A percentile compares a stretch with the other conserved stretches of the same genome.
phyloP scores from a whole-genome alignment of 2,888 invertebrate species.

The Lycaena phlaeas region DNA sequence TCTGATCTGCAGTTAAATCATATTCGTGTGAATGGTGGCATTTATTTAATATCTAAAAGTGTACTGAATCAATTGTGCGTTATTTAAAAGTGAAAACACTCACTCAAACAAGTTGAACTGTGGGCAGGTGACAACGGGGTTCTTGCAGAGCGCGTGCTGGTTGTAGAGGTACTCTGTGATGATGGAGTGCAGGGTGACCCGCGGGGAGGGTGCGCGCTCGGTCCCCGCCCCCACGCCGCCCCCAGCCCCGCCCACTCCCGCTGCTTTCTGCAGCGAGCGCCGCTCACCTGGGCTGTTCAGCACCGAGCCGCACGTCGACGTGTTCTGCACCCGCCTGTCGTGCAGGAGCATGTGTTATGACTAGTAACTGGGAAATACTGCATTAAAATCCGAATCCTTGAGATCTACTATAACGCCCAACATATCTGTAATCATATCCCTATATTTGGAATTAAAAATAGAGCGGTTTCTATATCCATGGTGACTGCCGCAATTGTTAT shows the following conservation, averaged over 20 bases:
- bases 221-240: conserved; percentile 39
- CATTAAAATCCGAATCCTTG: too few relatives aligned
- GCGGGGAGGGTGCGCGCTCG: conserved; percentile 51
- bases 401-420: too few relatives aligned
- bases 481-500: too few relatives aligned
- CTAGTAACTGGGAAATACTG: too few relatives aligned
- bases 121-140: conserved; percentile 98
- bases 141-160: conserved; percentile 98
- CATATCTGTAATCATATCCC: too few relatives aligned
- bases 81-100: conserved; percentile 50
- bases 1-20: too few relatives aligned
- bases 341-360: background rate
- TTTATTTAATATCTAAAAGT: too few relatives aligned
- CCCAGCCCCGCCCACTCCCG: conserved; percentile 37
- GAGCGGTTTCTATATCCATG: too few relatives aligned
- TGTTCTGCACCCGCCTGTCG: conserved; percentile 43
- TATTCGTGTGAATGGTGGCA: too few relatives aligned
- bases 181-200: conserved; percentile 88
- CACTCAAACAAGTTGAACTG: conserved; percentile 94
- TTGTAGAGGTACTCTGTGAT: conserved; percentile 97
- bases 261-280: conserved; percentile 70
- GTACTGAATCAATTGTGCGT: too few relatives aligned
- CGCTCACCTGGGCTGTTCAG: conserved; percentile 23
- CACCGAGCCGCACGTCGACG: conserved; percentile 13
- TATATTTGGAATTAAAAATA: too few relatives aligned